Base-by-base conservation (phyloP, 2,888 invertebrate species). In the Nephrotoma guestfalica region DNA sequence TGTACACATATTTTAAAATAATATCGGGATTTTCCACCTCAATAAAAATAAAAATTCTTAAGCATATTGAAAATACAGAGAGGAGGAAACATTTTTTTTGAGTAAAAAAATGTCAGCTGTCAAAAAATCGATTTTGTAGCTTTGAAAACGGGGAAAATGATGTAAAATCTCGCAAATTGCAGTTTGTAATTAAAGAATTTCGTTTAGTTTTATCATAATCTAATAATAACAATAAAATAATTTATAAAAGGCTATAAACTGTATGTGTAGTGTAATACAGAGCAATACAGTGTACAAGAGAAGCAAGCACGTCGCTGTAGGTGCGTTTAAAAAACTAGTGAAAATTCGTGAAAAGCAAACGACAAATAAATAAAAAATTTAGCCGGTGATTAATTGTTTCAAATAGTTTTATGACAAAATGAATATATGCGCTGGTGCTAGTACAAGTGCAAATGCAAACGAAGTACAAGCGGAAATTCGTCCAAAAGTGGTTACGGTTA, bases 401-500 rank as follows among this genome's bases (percentile, higher is more conserved):
- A 18, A 71, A 71, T 71, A 30, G 18, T 71, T 71, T 30, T 71
- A 71, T 71, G 71, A 71, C 84, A 84, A 84, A 84, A 84, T 84
- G 84, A 84, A 84, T 84, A 84, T 84, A 41, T 15, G 57, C 43
- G 71, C 42, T 43, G 88, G 88, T 87, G 87, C 88, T 41, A 88
- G 87, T 86, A 88, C 88, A 86, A 88, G 88, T 86, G 88, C 88
- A 87, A 89, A 88, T 87, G 89, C 88, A 87, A 89, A 89, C 89
- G 90, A 90, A 87, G 91, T 91, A 91, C 91, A 91, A 88, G 91
- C 91, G 88, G 91, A 95, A 88, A 93, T 93, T 18, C 92, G 94
- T 87, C 96, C 96, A 85, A 97, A 97, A 92, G 95, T 96, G 87
- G 98, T 98, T 57, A 97, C 97, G 18, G 97, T 98, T 2, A 97